Evolutionary conservation across 2,113 vertebrate species (phyloP).

Genomic region (Hyperoodon ampullatus): DNA sequence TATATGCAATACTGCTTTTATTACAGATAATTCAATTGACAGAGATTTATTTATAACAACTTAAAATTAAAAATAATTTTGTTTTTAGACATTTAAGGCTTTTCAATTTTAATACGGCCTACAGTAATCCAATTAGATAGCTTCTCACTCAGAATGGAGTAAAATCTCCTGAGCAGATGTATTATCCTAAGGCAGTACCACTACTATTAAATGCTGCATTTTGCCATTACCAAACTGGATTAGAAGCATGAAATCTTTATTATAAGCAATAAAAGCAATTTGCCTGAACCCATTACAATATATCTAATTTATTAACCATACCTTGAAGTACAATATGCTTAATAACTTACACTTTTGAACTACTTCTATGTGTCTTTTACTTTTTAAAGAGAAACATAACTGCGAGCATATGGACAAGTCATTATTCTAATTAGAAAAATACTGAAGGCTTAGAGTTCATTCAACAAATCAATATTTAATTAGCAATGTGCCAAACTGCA

Average conservation of each 20-base stretch:
- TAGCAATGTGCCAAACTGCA: conserved; percentile 79
- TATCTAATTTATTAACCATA: conserved; percentile 78
- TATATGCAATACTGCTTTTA: neutral
- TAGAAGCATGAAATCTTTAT: conserved; percentile 43
- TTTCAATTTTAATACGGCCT: conserved; percentile 27
- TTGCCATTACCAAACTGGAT: neutral
- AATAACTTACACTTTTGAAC: conserved; percentile 77
- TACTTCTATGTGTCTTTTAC: conserved; percentile 57
- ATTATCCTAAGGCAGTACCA: conserved; percentile 17
- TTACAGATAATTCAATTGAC: neutral
- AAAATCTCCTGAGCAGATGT: conserved; percentile 38
- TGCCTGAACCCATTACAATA: conserved; percentile 53
- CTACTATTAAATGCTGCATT: neutral
- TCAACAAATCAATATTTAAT: conserved; percentile 87
- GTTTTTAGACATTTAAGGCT: conserved; percentile 11
- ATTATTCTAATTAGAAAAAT: conserved; percentile 82
- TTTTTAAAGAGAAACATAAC: conserved; percentile 73
- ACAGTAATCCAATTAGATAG: neutral
- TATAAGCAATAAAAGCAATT: conserved; percentile 70
- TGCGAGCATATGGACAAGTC: conserved; percentile 56
- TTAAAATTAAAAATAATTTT: conserved; percentile 44
- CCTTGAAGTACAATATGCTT: conserved; percentile 68
- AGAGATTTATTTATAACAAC: conserved; percentile 42
- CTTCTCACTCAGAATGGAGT: neutral
- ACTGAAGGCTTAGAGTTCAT: conserved; percentile 60